A percentile compares a stretch with the other conserved stretches of the same genome.
Evolutionary conservation across 2,888 invertebrate genomes (phyloP).

Genomic region (Hirtodrosophila cameraria): DNA sequence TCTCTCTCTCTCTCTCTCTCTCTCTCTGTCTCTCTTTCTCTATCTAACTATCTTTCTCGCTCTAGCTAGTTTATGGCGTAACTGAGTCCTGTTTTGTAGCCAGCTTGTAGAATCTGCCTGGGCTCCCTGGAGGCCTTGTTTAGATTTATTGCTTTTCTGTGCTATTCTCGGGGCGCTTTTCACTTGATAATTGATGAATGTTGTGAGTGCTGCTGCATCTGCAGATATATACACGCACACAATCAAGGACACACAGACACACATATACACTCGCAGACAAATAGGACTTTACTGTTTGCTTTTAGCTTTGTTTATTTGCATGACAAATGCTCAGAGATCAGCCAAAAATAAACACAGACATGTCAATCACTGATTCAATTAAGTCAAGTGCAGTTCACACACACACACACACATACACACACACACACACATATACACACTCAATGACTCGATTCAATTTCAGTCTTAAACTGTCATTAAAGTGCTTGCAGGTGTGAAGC

Average conservation of each 20-base stretch:
- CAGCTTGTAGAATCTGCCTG: constrained; percentile 34
- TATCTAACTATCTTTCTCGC: background rate
- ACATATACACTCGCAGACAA: constrained; percentile 1
- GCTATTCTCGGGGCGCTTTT: constrained; percentile 45
- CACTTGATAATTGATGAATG: constrained; percentile 75
- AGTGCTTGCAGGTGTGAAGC: constrained; percentile 56
- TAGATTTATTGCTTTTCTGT: constrained; percentile 68
- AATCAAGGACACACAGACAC: constrained; percentile 9
- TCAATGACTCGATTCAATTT: constrained; percentile 34
- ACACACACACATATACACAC: background rate
- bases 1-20: background rate
- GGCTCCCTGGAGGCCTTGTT: constrained; percentile 58
- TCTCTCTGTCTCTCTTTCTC: background rate
- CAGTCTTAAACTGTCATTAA: constrained; percentile 35
- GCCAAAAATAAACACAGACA: constrained; percentile 36
- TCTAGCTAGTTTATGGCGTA: background rate
- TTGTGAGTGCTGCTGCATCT: constrained; percentile 48
- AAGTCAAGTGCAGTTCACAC: constrained; percentile 63
- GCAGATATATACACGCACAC: constrained; percentile 6
- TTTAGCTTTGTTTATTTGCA: constrained; percentile 36
- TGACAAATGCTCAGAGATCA: constrained; percentile 39
- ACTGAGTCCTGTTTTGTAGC: constrained; percentile 13
- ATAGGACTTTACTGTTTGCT: constrained; percentile 12
- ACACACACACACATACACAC: constrained; percentile 15
- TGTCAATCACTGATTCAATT: constrained; percentile 75